Conservation (phyloP, 2,797 vertebrate species). For the Vespertilio murinus region DNA sequence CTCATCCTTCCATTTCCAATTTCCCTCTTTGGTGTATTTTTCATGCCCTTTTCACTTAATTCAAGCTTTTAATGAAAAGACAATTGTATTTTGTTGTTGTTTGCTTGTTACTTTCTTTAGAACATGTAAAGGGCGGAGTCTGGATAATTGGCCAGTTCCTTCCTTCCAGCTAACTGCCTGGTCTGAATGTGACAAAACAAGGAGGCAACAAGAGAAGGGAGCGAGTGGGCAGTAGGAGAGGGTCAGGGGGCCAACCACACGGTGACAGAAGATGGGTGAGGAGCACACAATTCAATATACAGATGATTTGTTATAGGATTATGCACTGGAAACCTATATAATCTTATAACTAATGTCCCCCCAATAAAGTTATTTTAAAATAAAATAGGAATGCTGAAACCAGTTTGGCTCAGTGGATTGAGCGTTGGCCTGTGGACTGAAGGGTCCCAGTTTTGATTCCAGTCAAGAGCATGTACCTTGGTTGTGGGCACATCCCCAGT, state of each 20-base stretch:
- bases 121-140: background rate
- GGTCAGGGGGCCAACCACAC: background rate
- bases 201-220: background rate
- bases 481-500: too few species aligned
- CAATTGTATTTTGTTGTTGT: background rate
- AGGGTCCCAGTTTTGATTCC: too few species aligned
- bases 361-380: background rate
- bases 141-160: background rate
- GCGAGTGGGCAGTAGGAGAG: too few species aligned
- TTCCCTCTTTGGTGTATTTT: background rate
- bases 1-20: background rate
- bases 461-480: too few species aligned
- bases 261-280: background rate
- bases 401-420: too few species aligned
- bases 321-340: background rate
- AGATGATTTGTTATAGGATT: background rate
- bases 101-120: background rate
- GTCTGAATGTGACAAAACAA: background rate
- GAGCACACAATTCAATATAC: background rate
- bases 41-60: background rate
- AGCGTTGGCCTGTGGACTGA: too few species aligned
- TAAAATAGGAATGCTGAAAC: too few species aligned
- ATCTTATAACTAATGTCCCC: background rate
- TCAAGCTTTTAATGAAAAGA: background rate
- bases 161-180: background rate